phyloP scores from a whole-genome alignment of 35 echinoderm and acorn worm genomes.

The Stichopus chloronotus region DNA sequence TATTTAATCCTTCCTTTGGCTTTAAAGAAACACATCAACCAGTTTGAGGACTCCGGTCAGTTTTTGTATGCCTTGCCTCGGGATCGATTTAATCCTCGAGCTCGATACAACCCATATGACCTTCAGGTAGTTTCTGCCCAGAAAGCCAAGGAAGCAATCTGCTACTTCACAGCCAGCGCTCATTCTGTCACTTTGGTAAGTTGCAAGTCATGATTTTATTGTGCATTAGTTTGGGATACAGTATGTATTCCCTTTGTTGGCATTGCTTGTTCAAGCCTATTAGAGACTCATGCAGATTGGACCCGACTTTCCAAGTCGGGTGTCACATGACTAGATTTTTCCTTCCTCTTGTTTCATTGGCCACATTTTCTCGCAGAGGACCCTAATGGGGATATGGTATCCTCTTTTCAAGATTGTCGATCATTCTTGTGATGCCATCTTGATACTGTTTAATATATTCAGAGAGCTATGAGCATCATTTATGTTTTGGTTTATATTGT shows the following conservation, averaged over 20 bases:
- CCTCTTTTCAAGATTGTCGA: too few relatives aligned
- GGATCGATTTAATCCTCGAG: slow-evolving; percentile 74
- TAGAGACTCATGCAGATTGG: too few relatives aligned
- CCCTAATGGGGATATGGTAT: too few relatives aligned
- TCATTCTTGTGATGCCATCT: too few relatives aligned
- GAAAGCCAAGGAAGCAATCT: slow-evolving; percentile 66
- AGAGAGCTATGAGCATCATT: too few relatives aligned
- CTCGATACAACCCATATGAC: slow-evolving; percentile 94
- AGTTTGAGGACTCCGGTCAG: slow-evolving; percentile 70
- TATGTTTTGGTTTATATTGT: too few relatives aligned
- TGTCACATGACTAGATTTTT: too few relatives aligned
- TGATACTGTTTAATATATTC: too few relatives aligned
- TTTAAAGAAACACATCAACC: slow-evolving; percentile 43
- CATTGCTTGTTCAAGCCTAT: background rate
- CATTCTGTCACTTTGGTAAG: slow-evolving; percentile 84
- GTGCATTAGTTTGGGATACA: background rate
- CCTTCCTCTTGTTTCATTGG: too few relatives aligned
- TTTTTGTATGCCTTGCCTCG: slow-evolving; percentile 93
- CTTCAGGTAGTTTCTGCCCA: slow-evolving; percentile 89
- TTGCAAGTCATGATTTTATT: background rate
- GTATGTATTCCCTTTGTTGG: background rate
- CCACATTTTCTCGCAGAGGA: too few relatives aligned
- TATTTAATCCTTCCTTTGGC: background rate
- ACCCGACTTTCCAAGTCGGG: too few relatives aligned
- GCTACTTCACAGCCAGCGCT: slow-evolving; percentile 93